These are phyloP conservation scores for Idris sp. DNA, from an alignment of 1,140 invertebrate genomes.

Conservation along the genomic window DNA sequence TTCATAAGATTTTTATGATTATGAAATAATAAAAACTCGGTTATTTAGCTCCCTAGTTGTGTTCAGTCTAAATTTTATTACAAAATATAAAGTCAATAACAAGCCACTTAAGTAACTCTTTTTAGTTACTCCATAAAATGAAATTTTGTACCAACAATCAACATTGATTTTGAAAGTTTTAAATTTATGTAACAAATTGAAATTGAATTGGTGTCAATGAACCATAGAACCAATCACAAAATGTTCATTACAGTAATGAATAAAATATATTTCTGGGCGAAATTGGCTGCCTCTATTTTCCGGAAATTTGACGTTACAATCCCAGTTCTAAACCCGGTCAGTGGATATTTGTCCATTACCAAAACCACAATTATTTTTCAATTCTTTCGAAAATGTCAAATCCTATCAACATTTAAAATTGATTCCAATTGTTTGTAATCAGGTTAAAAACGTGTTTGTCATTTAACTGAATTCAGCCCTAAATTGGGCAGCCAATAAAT, in stretches of 20 bases:
- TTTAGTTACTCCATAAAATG: no score
- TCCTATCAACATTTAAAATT: slow-evolving; percentile 10
- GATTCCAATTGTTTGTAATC: slow-evolving; percentile 11
- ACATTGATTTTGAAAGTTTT: no score
- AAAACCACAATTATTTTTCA: slow-evolving; percentile 11
- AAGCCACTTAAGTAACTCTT: no score
- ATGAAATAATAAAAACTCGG: no score
- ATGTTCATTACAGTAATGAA: slow-evolving; percentile 20
- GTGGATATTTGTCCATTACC: slow-evolving; percentile 12
- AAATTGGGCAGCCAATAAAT: slow-evolving; percentile 11
- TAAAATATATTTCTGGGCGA: slow-evolving; percentile 13
- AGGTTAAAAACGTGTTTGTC: slow-evolving; percentile 8
- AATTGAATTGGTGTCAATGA: no score
- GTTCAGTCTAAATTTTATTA: no score
- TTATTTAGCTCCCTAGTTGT: no score
- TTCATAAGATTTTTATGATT: no score
- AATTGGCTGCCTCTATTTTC: slow-evolving; percentile 24
- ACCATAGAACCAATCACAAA: not conserved
- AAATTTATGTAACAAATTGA: no score
- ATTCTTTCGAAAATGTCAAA: not conserved
- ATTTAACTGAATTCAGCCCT: not conserved
- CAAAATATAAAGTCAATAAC: no score
- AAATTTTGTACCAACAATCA: no score
- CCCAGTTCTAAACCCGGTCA: not conserved
- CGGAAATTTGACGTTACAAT: slow-evolving; percentile 8